phyloP scores from a whole-genome alignment of 2,797 vertebrate species.

The Neostethus bicornis region DNA sequence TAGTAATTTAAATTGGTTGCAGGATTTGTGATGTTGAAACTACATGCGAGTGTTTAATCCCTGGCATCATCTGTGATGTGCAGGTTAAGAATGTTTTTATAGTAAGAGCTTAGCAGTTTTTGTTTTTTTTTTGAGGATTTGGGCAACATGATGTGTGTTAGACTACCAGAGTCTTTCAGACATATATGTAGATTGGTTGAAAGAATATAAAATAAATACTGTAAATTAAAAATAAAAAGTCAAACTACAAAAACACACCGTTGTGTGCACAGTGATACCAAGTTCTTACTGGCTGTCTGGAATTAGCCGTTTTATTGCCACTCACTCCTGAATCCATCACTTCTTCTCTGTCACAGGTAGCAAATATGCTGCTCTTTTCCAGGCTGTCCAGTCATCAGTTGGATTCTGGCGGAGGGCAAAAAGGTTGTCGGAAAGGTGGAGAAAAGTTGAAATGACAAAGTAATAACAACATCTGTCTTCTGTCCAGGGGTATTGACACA shows the following conservation, averaged over 20 bases:
- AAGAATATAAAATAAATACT: neutral
- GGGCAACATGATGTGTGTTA: too few relatives aligned
- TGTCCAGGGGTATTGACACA: slow-evolving; percentile 91
- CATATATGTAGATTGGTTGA: too few relatives aligned
- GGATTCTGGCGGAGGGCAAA: slow-evolving; percentile 84
- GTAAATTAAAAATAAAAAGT: neutral
- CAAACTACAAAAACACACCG: neutral
- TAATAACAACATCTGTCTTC: slow-evolving; percentile 98
- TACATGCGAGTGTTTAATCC: too few relatives aligned
- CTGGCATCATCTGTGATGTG: too few relatives aligned
- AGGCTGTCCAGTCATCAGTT: slow-evolving; percentile 81
- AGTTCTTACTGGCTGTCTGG: slow-evolving; percentile 25
- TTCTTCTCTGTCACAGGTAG: slow-evolving; percentile 73
- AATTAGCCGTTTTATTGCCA: slow-evolving; percentile 48
- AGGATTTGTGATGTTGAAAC: too few relatives aligned
- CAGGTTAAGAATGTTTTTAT: too few relatives aligned
- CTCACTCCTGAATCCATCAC: slow-evolving; percentile 82
- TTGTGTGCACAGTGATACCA: slow-evolving; percentile 20
- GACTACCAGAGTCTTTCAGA: too few relatives aligned
- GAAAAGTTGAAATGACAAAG: slow-evolving; percentile 89
- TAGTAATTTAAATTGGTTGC: too few relatives aligned
- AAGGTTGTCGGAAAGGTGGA: slow-evolving; percentile 82
- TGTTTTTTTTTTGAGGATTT: neutral
- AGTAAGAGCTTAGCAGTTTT: too few relatives aligned
- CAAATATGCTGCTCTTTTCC: slow-evolving; percentile 79